phyloP scores from a whole-genome alignment of 2,113 vertebrate species.

The Larimichthys crocea region DNA sequence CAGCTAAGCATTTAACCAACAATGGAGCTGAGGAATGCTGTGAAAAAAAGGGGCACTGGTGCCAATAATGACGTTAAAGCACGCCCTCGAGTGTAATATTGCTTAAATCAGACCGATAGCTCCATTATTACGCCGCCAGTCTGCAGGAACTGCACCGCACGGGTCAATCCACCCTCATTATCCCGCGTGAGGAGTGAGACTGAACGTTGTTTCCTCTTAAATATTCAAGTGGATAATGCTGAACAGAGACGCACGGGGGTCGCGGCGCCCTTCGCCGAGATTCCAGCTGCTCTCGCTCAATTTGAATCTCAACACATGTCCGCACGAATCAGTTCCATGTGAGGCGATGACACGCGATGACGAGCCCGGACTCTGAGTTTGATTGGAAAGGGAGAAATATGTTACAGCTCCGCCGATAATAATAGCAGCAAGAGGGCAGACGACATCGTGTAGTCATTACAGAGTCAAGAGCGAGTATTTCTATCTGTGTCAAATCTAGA shows the following conservation, averaged over 20 bases:
- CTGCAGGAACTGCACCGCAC: background rate
- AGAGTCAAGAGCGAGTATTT: constrained; percentile 4
- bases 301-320: constrained; percentile 53
- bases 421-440: constrained; percentile 35
- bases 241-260: constrained; percentile 49
- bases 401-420: constrained; percentile 24
- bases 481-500: constrained; percentile 7
- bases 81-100: too few relatives aligned
- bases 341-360: constrained; percentile 55
- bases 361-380: constrained; percentile 21
- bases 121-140: background rate
- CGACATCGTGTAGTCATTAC: constrained; percentile 54
- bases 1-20: background rate
- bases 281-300: constrained; percentile 5
- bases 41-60: background rate
- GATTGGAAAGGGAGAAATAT: constrained; percentile 31
- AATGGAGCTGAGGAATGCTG: background rate
- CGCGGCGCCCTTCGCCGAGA: constrained; percentile 24
- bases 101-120: background rate
- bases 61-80: too few relatives aligned
- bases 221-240: constrained; percentile 51
- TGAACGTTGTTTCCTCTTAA: too few relatives aligned
- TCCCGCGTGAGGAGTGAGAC: too few relatives aligned
- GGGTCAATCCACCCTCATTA: background rate
- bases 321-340: constrained; percentile 58